Evolutionary conservation across 2,797 vertebrate species (phyloP).

Genomic region (Microchirus variegatus): DNA sequence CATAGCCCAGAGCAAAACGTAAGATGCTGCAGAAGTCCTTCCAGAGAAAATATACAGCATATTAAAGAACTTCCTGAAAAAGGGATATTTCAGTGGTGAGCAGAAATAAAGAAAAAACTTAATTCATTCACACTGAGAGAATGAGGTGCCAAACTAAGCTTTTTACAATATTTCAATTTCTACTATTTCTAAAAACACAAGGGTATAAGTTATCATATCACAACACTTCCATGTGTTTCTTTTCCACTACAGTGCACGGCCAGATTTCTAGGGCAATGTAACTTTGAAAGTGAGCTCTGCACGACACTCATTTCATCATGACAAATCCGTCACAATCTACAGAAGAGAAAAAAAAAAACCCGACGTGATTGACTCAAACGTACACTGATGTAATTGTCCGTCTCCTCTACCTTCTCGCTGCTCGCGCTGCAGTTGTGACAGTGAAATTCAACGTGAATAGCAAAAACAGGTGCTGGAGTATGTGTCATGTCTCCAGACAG

Average conservation of each 20-base stretch:
- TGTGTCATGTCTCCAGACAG: slow-evolving; percentile 72
- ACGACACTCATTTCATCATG: slow-evolving; percentile 43
- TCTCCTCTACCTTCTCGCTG: slow-evolving; percentile 43
- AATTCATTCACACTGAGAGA: slow-evolving; percentile 29
- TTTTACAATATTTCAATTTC: slow-evolving; percentile 41
- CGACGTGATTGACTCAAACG: slow-evolving; percentile 47
- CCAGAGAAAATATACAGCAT: slow-evolving; percentile 53
- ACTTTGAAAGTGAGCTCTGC: slow-evolving; percentile 13
- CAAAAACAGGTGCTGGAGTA: slow-evolving; percentile 75
- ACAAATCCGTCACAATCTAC: slow-evolving; percentile 49
- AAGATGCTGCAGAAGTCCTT: slow-evolving; percentile 42
- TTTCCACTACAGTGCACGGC: slow-evolving; percentile 15
- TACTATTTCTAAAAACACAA: slow-evolving; percentile 33
- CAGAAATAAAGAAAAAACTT: slow-evolving; percentile 29
- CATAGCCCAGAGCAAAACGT: slow-evolving; percentile 23
- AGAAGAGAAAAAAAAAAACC: too few relatives aligned
- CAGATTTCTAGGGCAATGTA: slow-evolving; percentile 24
- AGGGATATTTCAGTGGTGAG: slow-evolving; percentile 27
- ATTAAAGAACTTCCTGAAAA: slow-evolving; percentile 48
- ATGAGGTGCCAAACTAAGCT: slow-evolving; percentile 32
- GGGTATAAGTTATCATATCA: slow-evolving; percentile 32
- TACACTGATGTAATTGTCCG: slow-evolving; percentile 61
- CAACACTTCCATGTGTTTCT: slow-evolving; percentile 11
- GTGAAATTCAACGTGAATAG: slow-evolving; percentile 68
- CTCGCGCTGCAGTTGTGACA: slow-evolving; percentile 53